These are phyloP conservation scores for Microtus montanus DNA, from an alignment of 2,113 vertebrate species.

Conservation along the genomic window DNA sequence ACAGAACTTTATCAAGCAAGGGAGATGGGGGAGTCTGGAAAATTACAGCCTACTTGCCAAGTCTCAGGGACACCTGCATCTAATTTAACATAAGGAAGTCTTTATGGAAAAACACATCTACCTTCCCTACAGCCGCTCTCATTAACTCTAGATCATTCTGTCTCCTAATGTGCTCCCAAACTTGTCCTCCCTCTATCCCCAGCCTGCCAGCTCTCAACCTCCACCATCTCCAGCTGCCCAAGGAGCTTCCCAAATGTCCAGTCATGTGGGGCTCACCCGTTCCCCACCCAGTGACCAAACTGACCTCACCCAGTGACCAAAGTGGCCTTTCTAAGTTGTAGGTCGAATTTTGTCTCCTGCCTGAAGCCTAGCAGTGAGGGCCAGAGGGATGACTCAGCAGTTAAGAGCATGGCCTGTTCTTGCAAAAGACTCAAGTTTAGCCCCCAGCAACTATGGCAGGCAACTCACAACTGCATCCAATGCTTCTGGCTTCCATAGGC, in stretches of 20 bases:
- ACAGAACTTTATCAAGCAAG: slow-evolving; percentile 57
- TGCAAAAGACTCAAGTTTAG: background rate
- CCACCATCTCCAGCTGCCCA: background rate
- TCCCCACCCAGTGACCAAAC: background rate
- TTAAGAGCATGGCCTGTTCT: background rate
- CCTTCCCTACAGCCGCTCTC: background rate
- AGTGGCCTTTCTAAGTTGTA: background rate
- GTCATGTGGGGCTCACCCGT: background rate
- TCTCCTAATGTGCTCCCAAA: slow-evolving; percentile 10
- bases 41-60: slow-evolving; percentile 63
- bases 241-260: background rate
- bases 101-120: slow-evolving; percentile 38
- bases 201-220: background rate
- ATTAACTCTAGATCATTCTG: background rate
- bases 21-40: background rate
- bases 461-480: background rate
- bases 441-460: background rate
- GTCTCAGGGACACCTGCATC: slow-evolving; percentile 65
- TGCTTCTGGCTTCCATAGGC: background rate
- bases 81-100: slow-evolving; percentile 66
- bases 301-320: background rate
- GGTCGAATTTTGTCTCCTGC: background rate
- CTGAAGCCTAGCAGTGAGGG: background rate
- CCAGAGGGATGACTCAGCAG: background rate
- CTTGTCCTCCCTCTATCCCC: background rate